phyloP scores from a whole-genome alignment of 2,797 vertebrate genomes.

The Spinibarbus caldwelli region DNA sequence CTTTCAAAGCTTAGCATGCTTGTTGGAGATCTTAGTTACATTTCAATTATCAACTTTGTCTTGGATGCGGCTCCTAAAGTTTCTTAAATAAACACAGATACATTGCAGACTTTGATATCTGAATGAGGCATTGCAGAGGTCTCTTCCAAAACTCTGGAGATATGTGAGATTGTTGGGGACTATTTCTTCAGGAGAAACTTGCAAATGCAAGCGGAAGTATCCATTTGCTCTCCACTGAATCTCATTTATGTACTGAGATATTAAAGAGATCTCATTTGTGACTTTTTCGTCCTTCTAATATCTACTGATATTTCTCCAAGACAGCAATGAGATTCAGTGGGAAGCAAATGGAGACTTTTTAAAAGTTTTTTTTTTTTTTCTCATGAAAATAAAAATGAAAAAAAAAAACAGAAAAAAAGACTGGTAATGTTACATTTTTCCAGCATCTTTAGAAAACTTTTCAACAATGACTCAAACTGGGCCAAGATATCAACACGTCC shows the following conservation, averaged over 20 bases:
- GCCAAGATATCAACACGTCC: background rate
- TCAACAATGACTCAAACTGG: too few relatives aligned
- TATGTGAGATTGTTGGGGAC: background rate
- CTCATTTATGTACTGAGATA: too few relatives aligned
- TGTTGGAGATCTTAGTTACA: background rate
- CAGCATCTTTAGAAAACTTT: too few relatives aligned
- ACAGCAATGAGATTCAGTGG: background rate
- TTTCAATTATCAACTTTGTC: background rate
- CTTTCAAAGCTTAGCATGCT: background rate
- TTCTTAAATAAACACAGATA: conserved; percentile 3
- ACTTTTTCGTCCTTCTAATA: background rate
- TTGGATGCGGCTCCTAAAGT: background rate
- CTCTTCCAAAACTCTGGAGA: background rate
- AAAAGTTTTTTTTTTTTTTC: too few relatives aligned
- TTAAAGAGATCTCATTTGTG: too few relatives aligned
- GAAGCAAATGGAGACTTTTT: background rate
- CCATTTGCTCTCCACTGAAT: too few relatives aligned
- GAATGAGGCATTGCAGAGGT: background rate
- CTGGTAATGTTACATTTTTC: too few relatives aligned
- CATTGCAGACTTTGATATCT: background rate
- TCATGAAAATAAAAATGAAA: too few relatives aligned
- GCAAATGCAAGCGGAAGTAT: background rate
- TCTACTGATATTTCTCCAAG: background rate
- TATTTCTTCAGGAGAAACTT: background rate
- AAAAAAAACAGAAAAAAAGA: too few relatives aligned